Evolutionary conservation across 2,797 vertebrate species (phyloP).

Genomic region (Morus bassanus): DNA sequence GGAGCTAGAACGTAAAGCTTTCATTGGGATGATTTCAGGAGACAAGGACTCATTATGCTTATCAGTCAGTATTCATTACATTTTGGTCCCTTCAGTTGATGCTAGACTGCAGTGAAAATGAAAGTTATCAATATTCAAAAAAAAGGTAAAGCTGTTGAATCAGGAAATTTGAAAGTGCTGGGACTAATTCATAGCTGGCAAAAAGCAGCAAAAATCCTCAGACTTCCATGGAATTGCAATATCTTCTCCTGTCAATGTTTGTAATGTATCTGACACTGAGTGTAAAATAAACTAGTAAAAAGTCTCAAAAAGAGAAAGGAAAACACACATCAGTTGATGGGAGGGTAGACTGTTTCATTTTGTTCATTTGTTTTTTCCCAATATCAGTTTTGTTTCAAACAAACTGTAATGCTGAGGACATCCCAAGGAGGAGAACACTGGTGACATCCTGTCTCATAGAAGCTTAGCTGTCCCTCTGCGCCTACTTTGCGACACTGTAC

Average conservation of each 20-base stretch:
- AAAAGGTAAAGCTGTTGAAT: not conserved
- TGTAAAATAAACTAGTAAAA: not conserved
- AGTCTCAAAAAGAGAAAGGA: not conserved
- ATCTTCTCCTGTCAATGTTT: not conserved
- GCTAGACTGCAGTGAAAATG: not conserved
- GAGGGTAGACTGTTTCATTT: not conserved
- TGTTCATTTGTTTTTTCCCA: rapidly evolving
- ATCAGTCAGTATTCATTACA: not conserved
- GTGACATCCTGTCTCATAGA: not conserved
- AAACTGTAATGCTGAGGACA: not conserved
- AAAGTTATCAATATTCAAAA: not conserved
- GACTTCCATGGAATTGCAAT: not conserved
- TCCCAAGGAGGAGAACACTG: not conserved
- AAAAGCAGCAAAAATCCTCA: not conserved
- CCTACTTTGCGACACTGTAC: not conserved
- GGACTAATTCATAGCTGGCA: not conserved
- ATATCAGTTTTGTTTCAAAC: not conserved
- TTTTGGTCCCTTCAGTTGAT: not conserved
- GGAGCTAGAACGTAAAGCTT: not conserved
- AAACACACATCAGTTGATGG: not conserved
- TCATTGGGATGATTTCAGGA: not conserved
- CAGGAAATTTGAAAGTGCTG: not conserved
- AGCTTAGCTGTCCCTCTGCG: not conserved
- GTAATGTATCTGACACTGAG: not conserved
- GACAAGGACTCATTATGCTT: not conserved